phyloP scores from a whole-genome alignment of 2,888 invertebrate genomes.

The Oscheius onirici region DNA sequence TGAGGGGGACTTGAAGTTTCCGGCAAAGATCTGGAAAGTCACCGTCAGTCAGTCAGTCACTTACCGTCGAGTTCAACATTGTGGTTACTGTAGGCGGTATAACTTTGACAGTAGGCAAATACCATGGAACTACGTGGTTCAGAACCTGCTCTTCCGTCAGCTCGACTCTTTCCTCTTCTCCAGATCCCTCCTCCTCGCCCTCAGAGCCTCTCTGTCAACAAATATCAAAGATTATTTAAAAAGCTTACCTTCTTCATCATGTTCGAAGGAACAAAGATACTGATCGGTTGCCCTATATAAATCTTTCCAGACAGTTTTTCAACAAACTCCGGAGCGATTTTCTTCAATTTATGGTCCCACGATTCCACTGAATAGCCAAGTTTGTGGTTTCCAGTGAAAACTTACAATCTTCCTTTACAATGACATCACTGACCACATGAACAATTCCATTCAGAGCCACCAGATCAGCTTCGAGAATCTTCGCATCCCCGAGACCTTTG shows the following conservation, averaged over 20 bases:
- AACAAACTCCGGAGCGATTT: background rate
- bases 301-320: background rate
- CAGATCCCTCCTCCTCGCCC: constrained; percentile 1
- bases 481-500: constrained; percentile 1
- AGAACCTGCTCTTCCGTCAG: constrained; percentile 1
- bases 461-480: constrained; percentile 16
- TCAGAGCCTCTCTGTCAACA: too few relatives aligned
- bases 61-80: constrained; percentile 24
- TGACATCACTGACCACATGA: constrained; percentile 24
- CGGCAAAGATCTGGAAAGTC: constrained; percentile 19
- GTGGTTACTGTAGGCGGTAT: constrained; percentile 2
- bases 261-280: constrained; percentile 9
- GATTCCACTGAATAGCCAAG: constrained; percentile 28
- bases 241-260: background rate
- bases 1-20: background rate
- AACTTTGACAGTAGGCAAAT: constrained; percentile 8
- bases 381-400: background rate
- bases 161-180: background rate
- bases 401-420: constrained; percentile 29
- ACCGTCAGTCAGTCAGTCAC: background rate
- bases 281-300: constrained; percentile 1
- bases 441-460: constrained; percentile 25
- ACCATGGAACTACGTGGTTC: constrained; percentile 11
- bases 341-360: constrained; percentile 16
- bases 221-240: background rate